Evolutionary conservation across 2,888 invertebrate species (phyloP).

Genomic region (Lasioglossum leucozonium): DNA sequence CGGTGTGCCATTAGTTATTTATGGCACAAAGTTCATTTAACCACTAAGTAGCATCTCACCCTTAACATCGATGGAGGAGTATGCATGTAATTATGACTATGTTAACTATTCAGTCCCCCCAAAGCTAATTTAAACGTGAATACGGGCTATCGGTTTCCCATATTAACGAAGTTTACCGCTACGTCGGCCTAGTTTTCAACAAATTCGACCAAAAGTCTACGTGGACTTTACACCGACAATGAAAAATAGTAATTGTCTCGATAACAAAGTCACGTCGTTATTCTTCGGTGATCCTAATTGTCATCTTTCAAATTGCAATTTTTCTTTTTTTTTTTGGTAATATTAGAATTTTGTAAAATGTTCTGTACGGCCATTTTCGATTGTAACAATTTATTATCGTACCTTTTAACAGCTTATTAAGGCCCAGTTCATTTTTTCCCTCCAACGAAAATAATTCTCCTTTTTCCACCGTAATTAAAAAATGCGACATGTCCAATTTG

Average conservation of each 20-base stretch:
- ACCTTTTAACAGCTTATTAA: too few species aligned
- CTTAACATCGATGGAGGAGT: conserved; percentile 10
- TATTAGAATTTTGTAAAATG: too few species aligned
- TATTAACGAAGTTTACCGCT: conserved; percentile 21
- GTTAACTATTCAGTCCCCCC: conserved; percentile 19
- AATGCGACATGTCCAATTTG: background rate
- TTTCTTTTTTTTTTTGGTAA: too few species aligned
- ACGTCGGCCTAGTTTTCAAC: background rate
- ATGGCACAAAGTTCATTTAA: conserved; percentile 20
- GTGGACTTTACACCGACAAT: background rate
- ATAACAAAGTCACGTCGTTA: background rate
- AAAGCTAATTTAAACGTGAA: background rate
- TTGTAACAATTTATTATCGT: too few species aligned
- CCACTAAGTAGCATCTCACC: background rate
- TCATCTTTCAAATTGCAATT: too few species aligned
- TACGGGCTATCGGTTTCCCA: conserved; percentile 14
- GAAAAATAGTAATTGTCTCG: background rate
- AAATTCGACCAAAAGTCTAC: background rate
- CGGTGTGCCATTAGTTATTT: conserved; percentile 6
- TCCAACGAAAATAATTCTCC: background rate
- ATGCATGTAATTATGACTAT: conserved; percentile 21
- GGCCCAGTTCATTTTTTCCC: background rate
- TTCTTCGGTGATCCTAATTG: background rate
- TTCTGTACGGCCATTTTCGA: too few species aligned
- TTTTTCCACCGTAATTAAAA: background rate